Base-by-base conservation (phyloP, 2,113 vertebrate species). In the Elgaria multicarinata region DNA sequence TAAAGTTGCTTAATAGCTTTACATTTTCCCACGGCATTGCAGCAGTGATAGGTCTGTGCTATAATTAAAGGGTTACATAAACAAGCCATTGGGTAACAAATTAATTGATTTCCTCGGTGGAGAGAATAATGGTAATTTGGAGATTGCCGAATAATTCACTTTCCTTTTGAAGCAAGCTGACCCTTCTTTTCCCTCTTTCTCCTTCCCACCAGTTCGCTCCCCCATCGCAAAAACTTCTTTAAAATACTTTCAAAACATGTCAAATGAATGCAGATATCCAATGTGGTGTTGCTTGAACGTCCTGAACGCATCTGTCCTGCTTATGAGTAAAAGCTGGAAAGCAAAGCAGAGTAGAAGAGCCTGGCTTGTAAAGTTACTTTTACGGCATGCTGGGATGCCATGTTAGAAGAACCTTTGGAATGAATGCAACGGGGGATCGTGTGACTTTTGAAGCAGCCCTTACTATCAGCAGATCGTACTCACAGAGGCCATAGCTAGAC, bases 1-100 rank as follows among this genome's bases (percentile, higher is more conserved):
- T 95, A 94, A 95, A 94, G 93, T 97, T 97, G 96, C 97, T 96
- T 96, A 96, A 97, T 88, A 96, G 89, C 93, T 95, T 90, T 90
- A 94, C 93, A 96, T 97, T 97, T 98, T 98, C 97, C 97, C 97
- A 97, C 97, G 97, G 93, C 95, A 94, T 96, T 95, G 93, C 75
- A 81, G 91, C 88, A 95, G 95, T 93, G 95, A 96, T 96, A 96
- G 87, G 96, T 90, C 97, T 96, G 91, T 93, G 93, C 95, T 96
- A 4, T 97, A 97, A 97, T 97, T 97, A 97, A 95, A 95, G 92
- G 93, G 95, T 97, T 97, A 96, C 96, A 96, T 95, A 97, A 97
- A 97, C 96, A 96, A 97, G 93, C 93, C 87, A 95, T 95, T 97
- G 96, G 94, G 96, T 96, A 97, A 97, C 92, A 89, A 97, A 96